Evolutionary conservation across 23 tunicate species (phyloP).

Genomic region (Halocynthia roretzi): DNA sequence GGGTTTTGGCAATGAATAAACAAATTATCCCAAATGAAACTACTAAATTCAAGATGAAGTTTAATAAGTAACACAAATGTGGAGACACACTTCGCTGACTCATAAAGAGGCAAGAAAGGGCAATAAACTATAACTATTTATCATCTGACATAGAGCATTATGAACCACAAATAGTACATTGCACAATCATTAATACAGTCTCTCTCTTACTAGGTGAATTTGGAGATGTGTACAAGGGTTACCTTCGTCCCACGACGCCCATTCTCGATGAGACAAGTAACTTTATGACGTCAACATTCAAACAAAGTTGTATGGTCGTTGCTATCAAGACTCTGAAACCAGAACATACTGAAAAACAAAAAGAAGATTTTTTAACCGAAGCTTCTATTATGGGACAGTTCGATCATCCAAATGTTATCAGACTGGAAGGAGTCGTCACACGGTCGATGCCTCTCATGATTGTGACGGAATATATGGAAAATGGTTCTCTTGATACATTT

Average conservation of each 20-base stretch:
- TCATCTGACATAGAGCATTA: too few species aligned
- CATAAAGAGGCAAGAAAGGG: too few species aligned
- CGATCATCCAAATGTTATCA: conserved; percentile 88
- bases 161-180: too few species aligned
- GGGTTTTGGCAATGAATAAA: too few species aligned
- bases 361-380: conserved; percentile 73
- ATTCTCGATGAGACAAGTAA: conserved; percentile 9
- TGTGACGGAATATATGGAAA: conserved; percentile 93
- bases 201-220: conserved; percentile 60
- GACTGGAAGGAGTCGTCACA: conserved; percentile 93
- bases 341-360: conserved; percentile 87
- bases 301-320: conserved; percentile 6
- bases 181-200: too few species aligned
- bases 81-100: too few species aligned
- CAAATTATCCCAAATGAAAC: too few species aligned
- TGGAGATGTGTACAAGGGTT: conserved; percentile 86
- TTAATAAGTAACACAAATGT: too few species aligned
- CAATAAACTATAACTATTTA: too few species aligned
- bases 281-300: background rate
- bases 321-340: conserved; percentile 91
- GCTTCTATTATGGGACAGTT: conserved; percentile 96
- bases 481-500: conserved; percentile 83
- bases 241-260: conserved; percentile 30
- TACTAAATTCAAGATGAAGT: too few species aligned
- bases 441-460: conserved; percentile 84